A percentile compares a stretch with the other conserved stretches of the same genome.
Conservation (phyloP, 2,888 invertebrate genomes). For the Diarsia brunnea region DNA sequence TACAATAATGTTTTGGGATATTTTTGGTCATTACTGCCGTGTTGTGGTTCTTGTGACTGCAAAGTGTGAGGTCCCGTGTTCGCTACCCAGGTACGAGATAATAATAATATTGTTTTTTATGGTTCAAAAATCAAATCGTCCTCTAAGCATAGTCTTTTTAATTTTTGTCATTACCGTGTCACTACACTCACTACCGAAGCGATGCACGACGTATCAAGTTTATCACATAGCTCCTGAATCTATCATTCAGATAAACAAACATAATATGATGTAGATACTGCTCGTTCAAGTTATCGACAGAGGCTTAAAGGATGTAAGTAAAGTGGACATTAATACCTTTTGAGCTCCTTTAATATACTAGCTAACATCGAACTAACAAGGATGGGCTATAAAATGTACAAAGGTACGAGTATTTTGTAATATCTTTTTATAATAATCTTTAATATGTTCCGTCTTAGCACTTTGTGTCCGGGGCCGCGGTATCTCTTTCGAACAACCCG, state of each 20-base stretch:
- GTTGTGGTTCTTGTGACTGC: neutral
- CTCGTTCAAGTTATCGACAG: neutral
- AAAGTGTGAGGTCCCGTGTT: neutral
- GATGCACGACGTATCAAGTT: neutral
- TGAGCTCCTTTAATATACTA: conserved; percentile 1
- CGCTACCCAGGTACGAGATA: neutral
- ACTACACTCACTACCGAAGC: too few species aligned
- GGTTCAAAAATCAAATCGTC: too few species aligned
- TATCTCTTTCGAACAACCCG: too few species aligned
- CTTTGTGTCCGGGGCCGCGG: too few species aligned
- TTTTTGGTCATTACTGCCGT: conserved; percentile 8
- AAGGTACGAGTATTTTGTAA: too few species aligned
- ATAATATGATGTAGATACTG: neutral
- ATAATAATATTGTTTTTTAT: neutral
- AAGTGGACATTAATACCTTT: neutral
- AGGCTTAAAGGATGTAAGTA: conserved; percentile 1
- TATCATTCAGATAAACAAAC: neutral
- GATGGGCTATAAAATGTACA: too few species aligned
- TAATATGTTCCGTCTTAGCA: too few species aligned
- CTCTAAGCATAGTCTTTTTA: neutral
- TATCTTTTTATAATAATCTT: too few species aligned
- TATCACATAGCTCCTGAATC: neutral
- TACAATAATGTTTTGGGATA: conserved; percentile 3
- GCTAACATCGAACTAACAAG: neutral
- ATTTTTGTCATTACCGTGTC: too few species aligned